These are phyloP conservation scores for Oreotrochilus melanogaster DNA, from an alignment of 2,113 vertebrate genomes.

Conservation along the genomic window DNA sequence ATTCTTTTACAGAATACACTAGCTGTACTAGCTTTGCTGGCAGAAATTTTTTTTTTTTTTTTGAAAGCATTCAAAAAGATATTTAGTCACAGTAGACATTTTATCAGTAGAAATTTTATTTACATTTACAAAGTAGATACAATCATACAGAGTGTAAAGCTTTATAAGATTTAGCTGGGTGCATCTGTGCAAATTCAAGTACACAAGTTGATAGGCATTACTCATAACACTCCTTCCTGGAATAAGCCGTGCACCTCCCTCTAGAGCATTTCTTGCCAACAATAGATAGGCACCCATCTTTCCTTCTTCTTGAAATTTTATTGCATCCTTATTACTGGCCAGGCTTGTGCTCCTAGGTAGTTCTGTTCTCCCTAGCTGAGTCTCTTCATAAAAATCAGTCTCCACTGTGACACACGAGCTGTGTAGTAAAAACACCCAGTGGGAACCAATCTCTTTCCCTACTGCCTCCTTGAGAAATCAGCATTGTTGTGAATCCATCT, in stretches of 20 bases:
- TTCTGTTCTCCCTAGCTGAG: background rate
- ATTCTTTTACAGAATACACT: background rate
- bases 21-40: background rate
- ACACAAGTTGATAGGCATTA: background rate
- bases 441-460: background rate
- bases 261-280: background rate
- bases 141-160: background rate
- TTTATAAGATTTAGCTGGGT: background rate
- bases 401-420: background rate
- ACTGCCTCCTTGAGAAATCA: slow-evolving; percentile 3
- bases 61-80: background rate
- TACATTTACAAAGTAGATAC: background rate
- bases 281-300: background rate
- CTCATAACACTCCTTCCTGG: background rate
- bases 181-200: background rate
- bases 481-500: background rate
- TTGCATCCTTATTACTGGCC: background rate
- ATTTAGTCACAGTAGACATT: background rate
- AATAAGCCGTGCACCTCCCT: background rate
- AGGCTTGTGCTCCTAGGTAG: background rate
- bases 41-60: background rate
- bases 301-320: background rate
- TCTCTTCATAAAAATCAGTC: background rate
- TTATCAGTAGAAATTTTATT: background rate
- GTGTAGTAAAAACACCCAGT: background rate